Conservation (phyloP, 2,888 invertebrate genomes). For the Ichneumoninae sp. region DNA sequence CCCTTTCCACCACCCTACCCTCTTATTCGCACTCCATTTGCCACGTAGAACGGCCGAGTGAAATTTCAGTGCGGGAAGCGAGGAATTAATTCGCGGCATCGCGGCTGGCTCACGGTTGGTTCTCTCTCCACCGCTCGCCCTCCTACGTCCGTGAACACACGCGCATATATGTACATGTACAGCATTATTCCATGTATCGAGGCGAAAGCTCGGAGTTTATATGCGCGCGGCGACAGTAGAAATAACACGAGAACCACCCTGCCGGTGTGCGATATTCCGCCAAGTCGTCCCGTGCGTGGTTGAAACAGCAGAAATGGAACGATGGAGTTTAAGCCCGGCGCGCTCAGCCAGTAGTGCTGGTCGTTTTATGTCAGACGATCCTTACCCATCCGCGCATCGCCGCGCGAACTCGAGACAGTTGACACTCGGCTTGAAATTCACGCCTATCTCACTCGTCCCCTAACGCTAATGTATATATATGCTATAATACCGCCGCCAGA, state of each 20-base stretch:
- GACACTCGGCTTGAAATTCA: conserved; percentile 46
- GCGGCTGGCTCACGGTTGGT: conserved; percentile 10
- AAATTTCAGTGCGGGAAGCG: conserved; percentile 53
- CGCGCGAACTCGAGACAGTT: conserved; percentile 49
- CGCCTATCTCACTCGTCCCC: conserved; percentile 22
- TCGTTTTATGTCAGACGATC: conserved; percentile 58
- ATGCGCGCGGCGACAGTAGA: conserved; percentile 11
- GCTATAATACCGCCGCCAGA: conserved; percentile 11
- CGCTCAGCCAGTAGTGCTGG: conserved; percentile 49
- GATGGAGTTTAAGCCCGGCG: conserved; percentile 35
- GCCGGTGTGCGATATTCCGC: conserved; percentile 35
- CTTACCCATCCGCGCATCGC: conserved; percentile 38
- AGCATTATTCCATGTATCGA: conserved; percentile 14
- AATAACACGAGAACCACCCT: conserved; percentile 10
- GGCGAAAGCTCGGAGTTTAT: conserved; percentile 31
- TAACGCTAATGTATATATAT: conserved; percentile 20
- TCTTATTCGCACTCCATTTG: conserved; percentile 61
- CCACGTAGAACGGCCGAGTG: conserved; percentile 53
- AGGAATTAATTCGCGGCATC: conserved; percentile 53
- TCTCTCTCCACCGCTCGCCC: conserved; percentile 10
- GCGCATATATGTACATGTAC: neutral
- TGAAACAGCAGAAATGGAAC: conserved; percentile 30
- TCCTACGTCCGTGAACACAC: conserved; percentile 3
- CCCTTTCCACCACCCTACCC: conserved; percentile 11
- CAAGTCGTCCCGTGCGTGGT: conserved; percentile 38